Base-by-base conservation (phyloP, 2,113 vertebrate genomes). In the Oplegnathus fasciatus region DNA sequence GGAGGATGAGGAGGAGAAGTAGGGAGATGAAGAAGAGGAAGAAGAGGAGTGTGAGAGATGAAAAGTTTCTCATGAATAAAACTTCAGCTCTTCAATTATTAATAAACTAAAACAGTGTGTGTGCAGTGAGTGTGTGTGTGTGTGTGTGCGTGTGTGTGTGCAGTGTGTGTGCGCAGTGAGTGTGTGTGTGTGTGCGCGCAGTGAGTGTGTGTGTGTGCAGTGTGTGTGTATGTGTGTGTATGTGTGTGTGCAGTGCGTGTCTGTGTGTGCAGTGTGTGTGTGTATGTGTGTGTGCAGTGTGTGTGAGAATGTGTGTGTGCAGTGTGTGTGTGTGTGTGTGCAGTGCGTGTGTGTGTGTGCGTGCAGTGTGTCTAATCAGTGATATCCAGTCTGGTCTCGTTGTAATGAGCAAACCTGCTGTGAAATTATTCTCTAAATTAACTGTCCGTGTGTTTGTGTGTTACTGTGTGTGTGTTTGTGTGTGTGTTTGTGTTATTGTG, bases 371-470 rank as follows among this genome's bases (percentile, higher is more conserved):
- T 62, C 32, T 70, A 55, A 70, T 77, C 66, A 70, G 57, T 50
- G 58, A 57, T 66, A 72, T 71, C 50, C 75, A 78, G 40, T 67
- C 40, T 48, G 17, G 60, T 37, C 57, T 76, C 2, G 14, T 67
- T 75, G 13, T 64, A 71, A 72, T 55, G 58, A 78, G 52, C 17
- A 65, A 55, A 77, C 58, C 65, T 84, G 67, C 37, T 71, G 67
- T 78, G 67, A 71, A 72, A 83, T 77, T 83, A 64, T 77, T 55
- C 57, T 64, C 34, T 30, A 70, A 83, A 62, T 75, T 67, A 52
- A 20, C 22, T 69, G 26, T 24, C 30, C 32, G 24, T 24, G 9
- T n/a, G n/a, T n/a, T n/a, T n/a, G n/a, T 76, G 28, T 40, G 28
- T 75, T 22, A 42, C 32, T 76, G 14, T 54, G 26, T 80, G 32